Evolutionary conservation across 2,797 vertebrate species (phyloP), one percentile per base, ranked within the genome.

Genomic region (Gouania willdenowi): DNA sequence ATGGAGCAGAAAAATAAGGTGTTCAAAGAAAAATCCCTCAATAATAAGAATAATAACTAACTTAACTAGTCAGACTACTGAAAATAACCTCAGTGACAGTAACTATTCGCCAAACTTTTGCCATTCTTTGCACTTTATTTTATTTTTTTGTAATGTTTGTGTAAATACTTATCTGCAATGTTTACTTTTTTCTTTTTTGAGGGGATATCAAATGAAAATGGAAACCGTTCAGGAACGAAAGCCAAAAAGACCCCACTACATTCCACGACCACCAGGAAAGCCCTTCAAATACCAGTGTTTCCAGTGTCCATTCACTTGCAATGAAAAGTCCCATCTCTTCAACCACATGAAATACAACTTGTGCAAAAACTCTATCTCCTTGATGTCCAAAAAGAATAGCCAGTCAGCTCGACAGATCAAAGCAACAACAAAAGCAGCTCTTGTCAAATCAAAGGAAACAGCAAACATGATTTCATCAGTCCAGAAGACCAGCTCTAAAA

Each of bases 331-430:
- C 4, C 97, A 99, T 31, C 93, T 99, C 41, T 99, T 98, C 43
- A 99, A 98, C 71, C 96, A 99, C 52, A 98, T 98, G 95, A 99
- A 99, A 76, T 98, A 99, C 0, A 92, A 98, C 27, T 87, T 99
- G 60, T 98, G 96, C 58, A 94, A 97, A 69, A 98, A 98, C 82
- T 99, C 96, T 21, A 97, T 99, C 60, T 94, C 94, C 0, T 68
- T 98, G 8, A 77, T 98, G 29, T 91, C 92, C 0, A 93, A 97
- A 73, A 94, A 95, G 69, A 77, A 55, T 2, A 90, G 93, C 13
- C 90, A 91, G 0, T 27, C 73, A 1, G 74, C 85, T 44, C 90
- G 92, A 58, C 90, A 91, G 27, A 63, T 84, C 13, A 94, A 92
- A 56, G 31, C 75, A 10, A 66, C 36, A 1, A 66, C 76, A 1